Evolutionary conservation across 30 jellyfish, hydroid and myxozoan genomes (phyloP).

Genomic region (Aurelia sp.): DNA sequence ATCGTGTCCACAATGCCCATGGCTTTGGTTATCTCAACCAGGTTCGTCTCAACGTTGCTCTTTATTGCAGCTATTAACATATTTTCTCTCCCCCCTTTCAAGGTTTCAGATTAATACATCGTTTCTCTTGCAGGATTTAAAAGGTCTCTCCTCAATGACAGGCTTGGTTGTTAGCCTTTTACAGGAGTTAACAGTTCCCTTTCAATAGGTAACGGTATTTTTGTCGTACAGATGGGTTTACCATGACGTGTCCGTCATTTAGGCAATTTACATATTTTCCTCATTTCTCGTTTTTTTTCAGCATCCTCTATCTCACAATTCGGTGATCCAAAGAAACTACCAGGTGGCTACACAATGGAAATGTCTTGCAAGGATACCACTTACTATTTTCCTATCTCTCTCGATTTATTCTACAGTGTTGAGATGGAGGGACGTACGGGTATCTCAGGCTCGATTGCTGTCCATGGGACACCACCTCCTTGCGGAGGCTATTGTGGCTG

Average conservation of each 20-base stretch:
- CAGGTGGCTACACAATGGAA: conserved; percentile 44
- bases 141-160: no score
- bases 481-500: conserved; percentile 3
- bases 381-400: conserved; percentile 31
- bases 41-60: no score
- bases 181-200: no score
- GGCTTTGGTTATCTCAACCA: no score
- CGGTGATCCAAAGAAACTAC: conserved; percentile 53
- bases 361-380: conserved; percentile 27
- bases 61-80: no score
- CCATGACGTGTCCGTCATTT: not conserved
- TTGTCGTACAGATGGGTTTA: no score
- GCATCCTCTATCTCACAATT: not conserved
- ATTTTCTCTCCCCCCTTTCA: no score
- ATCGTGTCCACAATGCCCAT: no score
- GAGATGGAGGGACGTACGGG: conserved; percentile 45
- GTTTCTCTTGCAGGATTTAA: no score
- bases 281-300: not conserved
- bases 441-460: conserved; percentile 9
- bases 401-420: conserved; percentile 14
- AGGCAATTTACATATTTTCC: not conserved
- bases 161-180: no score
- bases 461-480: conserved; percentile 19
- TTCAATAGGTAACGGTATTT: no score
- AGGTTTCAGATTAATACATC: no score